Evolutionary conservation across 2,888 invertebrate genomes (phyloP).

Genomic region (Pristionchus arcanus): DNA sequence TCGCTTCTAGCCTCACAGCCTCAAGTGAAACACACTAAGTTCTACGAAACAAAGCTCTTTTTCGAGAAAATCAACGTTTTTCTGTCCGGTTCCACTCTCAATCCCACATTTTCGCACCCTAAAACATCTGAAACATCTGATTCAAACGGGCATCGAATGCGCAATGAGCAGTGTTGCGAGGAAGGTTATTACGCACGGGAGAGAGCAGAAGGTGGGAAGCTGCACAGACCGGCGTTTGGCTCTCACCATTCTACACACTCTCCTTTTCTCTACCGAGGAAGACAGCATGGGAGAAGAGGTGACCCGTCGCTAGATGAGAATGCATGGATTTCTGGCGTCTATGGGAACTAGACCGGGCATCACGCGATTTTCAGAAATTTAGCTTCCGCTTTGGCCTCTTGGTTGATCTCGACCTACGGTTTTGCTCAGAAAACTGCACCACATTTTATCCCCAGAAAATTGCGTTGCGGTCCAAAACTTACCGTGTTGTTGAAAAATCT

Average conservation of each 20-base stretch:
- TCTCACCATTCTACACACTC: too few species aligned
- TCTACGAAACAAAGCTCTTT: too few species aligned
- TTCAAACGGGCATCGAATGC: background rate
- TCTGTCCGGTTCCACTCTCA: background rate
- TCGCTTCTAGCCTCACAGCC: too few species aligned
- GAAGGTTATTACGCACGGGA: background rate
- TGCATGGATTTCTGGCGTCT: background rate
- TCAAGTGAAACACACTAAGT: too few species aligned
- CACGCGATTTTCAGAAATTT: background rate
- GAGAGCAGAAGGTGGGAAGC: too few species aligned
- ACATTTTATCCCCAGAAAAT: too few species aligned
- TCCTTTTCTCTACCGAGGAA: background rate
- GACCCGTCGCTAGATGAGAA: background rate
- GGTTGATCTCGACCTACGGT: background rate
- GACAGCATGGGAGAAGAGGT: background rate
- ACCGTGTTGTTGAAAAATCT: too few species aligned
- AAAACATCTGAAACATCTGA: background rate
- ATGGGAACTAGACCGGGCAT: conserved; percentile 4
- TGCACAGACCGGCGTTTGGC: too few species aligned
- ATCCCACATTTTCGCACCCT: background rate
- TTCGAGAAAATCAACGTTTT: background rate
- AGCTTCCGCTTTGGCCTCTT: background rate
- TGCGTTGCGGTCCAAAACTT: too few species aligned
- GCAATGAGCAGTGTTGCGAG: background rate
- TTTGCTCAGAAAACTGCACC: too few species aligned